Evolutionary conservation across 2,113 vertebrate genomes (phyloP).

Genomic region (Podiceps cristatus): DNA sequence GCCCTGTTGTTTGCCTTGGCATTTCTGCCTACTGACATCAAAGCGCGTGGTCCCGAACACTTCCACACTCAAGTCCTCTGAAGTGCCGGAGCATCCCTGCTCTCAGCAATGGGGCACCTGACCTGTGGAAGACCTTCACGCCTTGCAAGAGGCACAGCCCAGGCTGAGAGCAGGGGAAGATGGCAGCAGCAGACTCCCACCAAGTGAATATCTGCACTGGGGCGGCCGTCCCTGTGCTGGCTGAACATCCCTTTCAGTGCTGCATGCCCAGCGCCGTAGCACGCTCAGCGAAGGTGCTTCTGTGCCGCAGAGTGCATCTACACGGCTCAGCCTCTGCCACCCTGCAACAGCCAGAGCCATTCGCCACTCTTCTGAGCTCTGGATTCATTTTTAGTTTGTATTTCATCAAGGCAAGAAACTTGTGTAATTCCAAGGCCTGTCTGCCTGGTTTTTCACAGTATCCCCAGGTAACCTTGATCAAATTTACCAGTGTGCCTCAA

Average conservation of each 20-base stretch:
- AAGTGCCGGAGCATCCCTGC: neutral
- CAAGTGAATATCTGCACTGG: neutral
- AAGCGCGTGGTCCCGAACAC: fast-evolving
- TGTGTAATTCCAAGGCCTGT: neutral
- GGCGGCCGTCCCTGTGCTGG: fast-evolving
- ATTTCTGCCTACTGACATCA: neutral
- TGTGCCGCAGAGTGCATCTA: neutral
- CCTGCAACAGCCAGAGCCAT: neutral
- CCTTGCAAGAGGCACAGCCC: neutral
- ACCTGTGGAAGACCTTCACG: neutral
- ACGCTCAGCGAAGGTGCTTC: neutral
- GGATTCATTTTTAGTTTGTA: neutral
- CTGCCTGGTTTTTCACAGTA: neutral
- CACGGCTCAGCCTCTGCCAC: neutral
- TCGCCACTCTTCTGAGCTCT: neutral
- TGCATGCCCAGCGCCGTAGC: neutral
- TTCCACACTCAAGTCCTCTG: neutral
- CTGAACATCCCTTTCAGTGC: neutral
- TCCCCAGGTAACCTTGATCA: neutral
- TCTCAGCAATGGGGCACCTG: neutral
- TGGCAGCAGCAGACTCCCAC: neutral
- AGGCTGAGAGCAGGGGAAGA: neutral
- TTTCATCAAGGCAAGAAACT: neutral
- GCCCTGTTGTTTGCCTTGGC: neutral
- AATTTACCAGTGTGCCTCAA: neutral